Conservation (phyloP, 2,113 vertebrate species). For the Burhinus bistriatus region DNA sequence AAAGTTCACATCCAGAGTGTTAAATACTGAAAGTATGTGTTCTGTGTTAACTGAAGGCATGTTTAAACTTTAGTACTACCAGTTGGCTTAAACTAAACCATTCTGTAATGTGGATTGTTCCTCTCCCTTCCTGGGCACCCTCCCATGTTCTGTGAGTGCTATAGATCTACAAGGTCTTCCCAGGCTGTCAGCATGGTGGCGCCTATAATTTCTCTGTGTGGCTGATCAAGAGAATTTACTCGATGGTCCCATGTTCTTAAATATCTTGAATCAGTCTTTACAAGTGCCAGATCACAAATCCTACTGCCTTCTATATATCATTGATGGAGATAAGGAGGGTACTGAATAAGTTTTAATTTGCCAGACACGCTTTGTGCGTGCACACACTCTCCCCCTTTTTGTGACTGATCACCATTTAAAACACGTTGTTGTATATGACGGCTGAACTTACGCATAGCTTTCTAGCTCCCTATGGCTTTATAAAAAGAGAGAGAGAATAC, state of each 20-base stretch:
- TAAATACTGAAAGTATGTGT: not conserved
- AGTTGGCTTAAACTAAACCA: not conserved
- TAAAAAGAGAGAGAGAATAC: not conserved
- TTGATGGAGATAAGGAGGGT: not conserved
- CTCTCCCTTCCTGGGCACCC: not conserved
- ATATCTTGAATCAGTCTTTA: not conserved
- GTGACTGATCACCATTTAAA: not conserved
- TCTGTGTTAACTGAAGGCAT: not conserved
- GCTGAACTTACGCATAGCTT: not conserved
- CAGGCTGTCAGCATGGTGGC: not conserved
- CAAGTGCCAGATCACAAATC: not conserved
- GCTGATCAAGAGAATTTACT: not conserved
- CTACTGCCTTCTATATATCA: not conserved
- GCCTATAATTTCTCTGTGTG: not conserved
- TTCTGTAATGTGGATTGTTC: not conserved
- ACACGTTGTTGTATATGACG: rapidly evolving
- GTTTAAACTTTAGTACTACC: not conserved
- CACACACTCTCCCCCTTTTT: not conserved
- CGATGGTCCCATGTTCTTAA: not conserved
- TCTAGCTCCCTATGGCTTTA: not conserved
- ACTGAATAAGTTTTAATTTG: not conserved
- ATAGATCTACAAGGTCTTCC: not conserved
- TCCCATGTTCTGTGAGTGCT: not conserved
- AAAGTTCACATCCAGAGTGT: not conserved
- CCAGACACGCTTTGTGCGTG: not conserved